Percentiles rank a stretch among this genome's conserved stretches.
These are phyloP conservation scores for Anoplius nigerrimus DNA, from an alignment of 2,888 invertebrate genomes.

Conservation along the genomic window DNA sequence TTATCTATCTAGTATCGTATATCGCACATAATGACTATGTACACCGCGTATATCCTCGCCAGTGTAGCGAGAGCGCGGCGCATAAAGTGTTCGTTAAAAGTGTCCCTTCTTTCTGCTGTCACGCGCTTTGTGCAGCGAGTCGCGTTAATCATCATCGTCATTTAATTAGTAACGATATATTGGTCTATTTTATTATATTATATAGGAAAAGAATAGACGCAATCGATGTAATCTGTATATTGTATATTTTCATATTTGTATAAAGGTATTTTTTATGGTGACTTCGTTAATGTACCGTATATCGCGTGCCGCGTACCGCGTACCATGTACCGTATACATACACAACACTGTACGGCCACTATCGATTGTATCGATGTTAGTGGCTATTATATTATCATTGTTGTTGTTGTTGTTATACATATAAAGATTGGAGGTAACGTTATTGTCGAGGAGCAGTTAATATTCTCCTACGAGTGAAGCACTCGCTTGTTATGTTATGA, in stretches of 20 bases:
- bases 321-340: too few species aligned
- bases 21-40: too few species aligned
- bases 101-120: conserved; percentile 9
- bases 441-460: conserved; percentile 22
- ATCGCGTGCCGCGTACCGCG: conserved; percentile 9
- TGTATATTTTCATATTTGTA: conserved; percentile 61
- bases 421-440: conserved; percentile 31
- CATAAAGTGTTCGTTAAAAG: conserved; percentile 8
- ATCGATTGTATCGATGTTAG: conserved; percentile 2
- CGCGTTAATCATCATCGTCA: conserved; percentile 1
- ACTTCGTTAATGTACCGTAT: conserved; percentile 45
- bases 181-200: conserved; percentile 31
- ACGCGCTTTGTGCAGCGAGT: conserved; percentile 8
- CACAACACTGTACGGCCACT: background rate
- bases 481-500: conserved; percentile 37
- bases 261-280: conserved; percentile 56
- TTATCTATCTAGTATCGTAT: too few species aligned
- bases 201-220: conserved; percentile 27
- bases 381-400: conserved; percentile 3
- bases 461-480: conserved; percentile 27
- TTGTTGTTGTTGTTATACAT: conserved; percentile 36
- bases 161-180: conserved; percentile 19
- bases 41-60: too few species aligned
- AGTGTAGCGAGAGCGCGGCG: background rate
- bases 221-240: conserved; percentile 52